Base-by-base conservation (phyloP, 2,888 invertebrate genomes). In the Lithophane semibrunnea region DNA sequence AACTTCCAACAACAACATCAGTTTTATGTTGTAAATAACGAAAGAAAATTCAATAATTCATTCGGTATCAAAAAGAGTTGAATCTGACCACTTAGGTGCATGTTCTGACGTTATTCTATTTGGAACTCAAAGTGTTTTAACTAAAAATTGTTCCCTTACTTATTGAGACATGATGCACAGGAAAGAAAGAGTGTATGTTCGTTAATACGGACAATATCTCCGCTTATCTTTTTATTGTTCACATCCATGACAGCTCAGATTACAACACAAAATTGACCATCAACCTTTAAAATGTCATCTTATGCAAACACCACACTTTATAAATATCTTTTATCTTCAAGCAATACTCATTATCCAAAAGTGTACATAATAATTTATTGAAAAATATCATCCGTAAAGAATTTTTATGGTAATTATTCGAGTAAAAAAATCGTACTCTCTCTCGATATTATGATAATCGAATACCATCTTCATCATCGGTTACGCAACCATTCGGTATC, bases 391-490 rank as follows among this genome's bases (percentile, higher is more conserved):
- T 75, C 65, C 75, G 73, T 87, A 66, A 87, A 86, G 83, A 83
- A 86, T 88, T 86, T 87, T 88, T 86, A 88, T 83, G 85, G 73
- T 86, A 85, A 90, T 88, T 86, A 87, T 86, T 86, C 85, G 81
- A 80, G 86, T 86, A 82, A 85, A 88, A 90, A 89, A 87, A 79
- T 82, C 75, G 65, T 87, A 87, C 89, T 89, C 87, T 91, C 88
- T 88, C 88, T 82, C 78, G 84, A 84, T 87, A 85, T 91, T 91
- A 91, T 84, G 85, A 90, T 91, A 91, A 92, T 91, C 87, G 88
- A 87, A 88, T 88, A 88, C 90, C 89, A 89, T 91, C 90, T 92
- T 91, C 90, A 91, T 90, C 89, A 90, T 88, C 87, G 82, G 87
- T 91, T 90, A 89, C 88, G 89, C 82, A 91, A 90, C 84, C 79